Conservation (phyloP, 2,888 invertebrate species). For the Coronaproctus castanopsis region DNA sequence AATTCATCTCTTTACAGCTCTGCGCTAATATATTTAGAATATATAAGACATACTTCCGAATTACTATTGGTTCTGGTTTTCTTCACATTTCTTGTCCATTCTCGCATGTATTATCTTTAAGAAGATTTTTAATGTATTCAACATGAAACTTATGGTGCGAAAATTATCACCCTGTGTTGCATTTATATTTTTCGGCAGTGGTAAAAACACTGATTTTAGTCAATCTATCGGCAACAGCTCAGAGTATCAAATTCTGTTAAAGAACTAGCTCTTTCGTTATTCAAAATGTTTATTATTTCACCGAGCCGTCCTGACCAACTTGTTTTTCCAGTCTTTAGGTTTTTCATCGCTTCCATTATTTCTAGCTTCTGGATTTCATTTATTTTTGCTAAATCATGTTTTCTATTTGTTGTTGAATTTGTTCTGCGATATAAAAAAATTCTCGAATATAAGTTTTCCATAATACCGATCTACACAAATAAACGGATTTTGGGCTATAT, state of each 20-base stretch:
- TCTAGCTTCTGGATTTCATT: background rate
- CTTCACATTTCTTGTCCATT: background rate
- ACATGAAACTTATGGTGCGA: background rate
- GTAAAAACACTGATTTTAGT: background rate
- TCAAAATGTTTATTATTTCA: background rate
- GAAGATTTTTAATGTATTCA: background rate
- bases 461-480: no score
- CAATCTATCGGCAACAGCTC: background rate
- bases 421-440: no score
- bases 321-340: background rate
- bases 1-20: background rate
- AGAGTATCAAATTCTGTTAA: background rate
- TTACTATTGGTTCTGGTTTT: background rate
- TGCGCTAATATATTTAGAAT: background rate
- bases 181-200: background rate
- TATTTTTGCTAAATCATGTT: background rate
- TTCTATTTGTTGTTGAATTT: no score
- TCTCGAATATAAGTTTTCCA: no score
- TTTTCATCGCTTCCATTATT: background rate
- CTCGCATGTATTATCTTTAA: background rate
- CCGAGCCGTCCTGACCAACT: background rate
- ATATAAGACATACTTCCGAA: background rate
- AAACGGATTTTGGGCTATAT: no score
- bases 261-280: background rate
- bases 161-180: no score